Percentiles rank a stretch among this genome's conserved stretches.
Conservation (phyloP, 2,113 vertebrate genomes). For the Lanius ludovicianus region DNA sequence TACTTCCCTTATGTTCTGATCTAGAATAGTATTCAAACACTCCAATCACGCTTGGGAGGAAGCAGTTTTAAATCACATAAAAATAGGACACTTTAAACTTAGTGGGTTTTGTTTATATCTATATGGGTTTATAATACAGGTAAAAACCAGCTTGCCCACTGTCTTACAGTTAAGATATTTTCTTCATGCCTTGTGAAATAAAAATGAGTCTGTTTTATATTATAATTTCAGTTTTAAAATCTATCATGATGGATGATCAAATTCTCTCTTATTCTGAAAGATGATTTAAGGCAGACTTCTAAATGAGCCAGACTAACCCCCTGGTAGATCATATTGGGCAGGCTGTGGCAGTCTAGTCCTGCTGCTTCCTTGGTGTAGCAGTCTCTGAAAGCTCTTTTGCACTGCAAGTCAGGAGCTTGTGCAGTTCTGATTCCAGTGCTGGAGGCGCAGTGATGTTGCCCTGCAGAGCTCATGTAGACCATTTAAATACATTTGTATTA, state of each 20-base stretch:
- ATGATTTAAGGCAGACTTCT: background rate
- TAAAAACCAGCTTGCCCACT: background rate
- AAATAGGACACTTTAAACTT: background rate
- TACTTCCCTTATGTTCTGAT: background rate
- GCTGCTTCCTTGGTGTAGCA: background rate
- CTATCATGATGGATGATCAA: background rate
- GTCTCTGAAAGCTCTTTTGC: background rate
- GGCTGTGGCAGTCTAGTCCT: background rate
- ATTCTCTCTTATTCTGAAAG: background rate
- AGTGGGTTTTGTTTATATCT: background rate
- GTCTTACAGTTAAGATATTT: background rate
- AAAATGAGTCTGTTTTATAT: background rate
- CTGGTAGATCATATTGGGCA: background rate
- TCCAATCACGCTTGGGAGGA: background rate
- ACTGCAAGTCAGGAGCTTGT: background rate
- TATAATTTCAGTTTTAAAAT: background rate
- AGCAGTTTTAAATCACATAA: background rate
- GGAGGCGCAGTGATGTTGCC: fast-evolving
- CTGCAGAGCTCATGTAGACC: background rate
- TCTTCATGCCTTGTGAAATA: background rate
- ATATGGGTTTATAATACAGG: background rate
- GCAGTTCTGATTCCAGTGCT: background rate
- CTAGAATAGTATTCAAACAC: background rate
- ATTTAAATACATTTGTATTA: background rate
- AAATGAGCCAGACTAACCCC: background rate